phyloP scores from a whole-genome alignment of 2,113 vertebrate genomes.

The Malaclemys terrapin region DNA sequence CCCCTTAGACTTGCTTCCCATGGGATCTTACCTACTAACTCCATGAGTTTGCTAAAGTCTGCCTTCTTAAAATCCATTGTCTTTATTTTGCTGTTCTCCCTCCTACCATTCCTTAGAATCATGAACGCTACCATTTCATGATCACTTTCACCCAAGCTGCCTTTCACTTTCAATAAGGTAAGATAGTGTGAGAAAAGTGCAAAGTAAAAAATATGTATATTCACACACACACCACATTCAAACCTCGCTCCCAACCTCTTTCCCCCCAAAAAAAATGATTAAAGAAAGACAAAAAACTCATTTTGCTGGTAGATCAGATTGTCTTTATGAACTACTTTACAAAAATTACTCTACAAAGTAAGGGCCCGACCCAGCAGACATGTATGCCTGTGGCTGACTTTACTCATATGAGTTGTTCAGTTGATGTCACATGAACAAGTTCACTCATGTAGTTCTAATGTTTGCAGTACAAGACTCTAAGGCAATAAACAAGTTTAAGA shows the following conservation, averaged over 20 bases:
- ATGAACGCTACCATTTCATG: too few species aligned
- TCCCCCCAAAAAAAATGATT: background rate
- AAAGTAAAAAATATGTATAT: slow-evolving; percentile 54
- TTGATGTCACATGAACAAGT: slow-evolving; percentile 55
- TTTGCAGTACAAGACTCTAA: slow-evolving; percentile 65
- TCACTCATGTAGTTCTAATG: slow-evolving; percentile 41
- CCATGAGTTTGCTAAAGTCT: too few species aligned
- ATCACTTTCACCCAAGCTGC: too few species aligned
- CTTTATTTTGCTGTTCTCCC: too few species aligned
- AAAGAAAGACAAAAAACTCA: slow-evolving; percentile 67
- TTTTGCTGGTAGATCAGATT: slow-evolving; percentile 74
- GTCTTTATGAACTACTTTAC: slow-evolving; percentile 75
- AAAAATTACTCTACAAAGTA: slow-evolving; percentile 72
- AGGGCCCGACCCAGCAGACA: slow-evolving; percentile 60
- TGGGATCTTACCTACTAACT: too few species aligned
- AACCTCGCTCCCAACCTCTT: slow-evolving; percentile 4
- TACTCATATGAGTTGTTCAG: slow-evolving; percentile 7
- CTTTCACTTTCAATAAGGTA: slow-evolving; percentile 34
- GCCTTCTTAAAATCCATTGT: too few species aligned
- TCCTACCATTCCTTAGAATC: too few species aligned
- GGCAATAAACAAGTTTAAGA: slow-evolving; percentile 75
- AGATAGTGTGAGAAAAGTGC: slow-evolving; percentile 78
- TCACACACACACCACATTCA: slow-evolving; percentile 6
- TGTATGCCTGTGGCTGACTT: slow-evolving; percentile 36
- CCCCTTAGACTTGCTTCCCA: too few species aligned